Evolutionary conservation across 2,888 invertebrate genomes (phyloP).

Genomic region (Rhingia rostrata): DNA sequence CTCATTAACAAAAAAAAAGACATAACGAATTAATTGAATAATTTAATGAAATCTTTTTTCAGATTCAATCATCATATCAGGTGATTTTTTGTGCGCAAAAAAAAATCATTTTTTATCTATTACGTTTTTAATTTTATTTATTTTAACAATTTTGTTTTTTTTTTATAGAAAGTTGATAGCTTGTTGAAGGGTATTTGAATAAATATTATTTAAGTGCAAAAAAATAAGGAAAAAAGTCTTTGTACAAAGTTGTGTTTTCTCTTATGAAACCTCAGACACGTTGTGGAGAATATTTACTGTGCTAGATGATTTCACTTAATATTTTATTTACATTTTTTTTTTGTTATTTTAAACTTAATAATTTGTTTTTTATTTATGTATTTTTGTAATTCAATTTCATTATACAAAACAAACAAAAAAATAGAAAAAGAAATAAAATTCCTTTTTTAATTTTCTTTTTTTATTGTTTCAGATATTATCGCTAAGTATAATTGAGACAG

Average conservation of each 20-base stretch:
- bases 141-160: constrained; percentile 21
- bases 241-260: constrained; percentile 29
- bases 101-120: constrained; percentile 25
- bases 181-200: constrained; percentile 20
- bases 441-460: constrained; percentile 73
- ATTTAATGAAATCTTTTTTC: constrained; percentile 72
- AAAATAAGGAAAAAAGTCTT: neutral
- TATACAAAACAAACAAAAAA: constrained; percentile 12
- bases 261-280: constrained; percentile 70
- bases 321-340: constrained; percentile 12
- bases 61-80: constrained; percentile 73
- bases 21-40: constrained; percentile 61
- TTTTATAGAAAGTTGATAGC: constrained; percentile 30
- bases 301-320: constrained; percentile 28
- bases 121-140: constrained; percentile 3
- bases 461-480: constrained; percentile 75
- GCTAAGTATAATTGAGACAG: constrained; percentile 74
- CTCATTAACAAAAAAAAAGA: constrained; percentile 11
- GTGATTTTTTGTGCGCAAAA: constrained; percentile 67
- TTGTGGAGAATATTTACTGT: constrained; percentile 64
- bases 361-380: constrained; percentile 31
- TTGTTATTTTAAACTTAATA: constrained; percentile 9
- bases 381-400: constrained; percentile 45
- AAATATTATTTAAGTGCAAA: constrained; percentile 1
- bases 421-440: constrained; percentile 53